Base-by-base conservation (phyloP, 1,140 invertebrate species). In the Linepithema humile region DNA sequence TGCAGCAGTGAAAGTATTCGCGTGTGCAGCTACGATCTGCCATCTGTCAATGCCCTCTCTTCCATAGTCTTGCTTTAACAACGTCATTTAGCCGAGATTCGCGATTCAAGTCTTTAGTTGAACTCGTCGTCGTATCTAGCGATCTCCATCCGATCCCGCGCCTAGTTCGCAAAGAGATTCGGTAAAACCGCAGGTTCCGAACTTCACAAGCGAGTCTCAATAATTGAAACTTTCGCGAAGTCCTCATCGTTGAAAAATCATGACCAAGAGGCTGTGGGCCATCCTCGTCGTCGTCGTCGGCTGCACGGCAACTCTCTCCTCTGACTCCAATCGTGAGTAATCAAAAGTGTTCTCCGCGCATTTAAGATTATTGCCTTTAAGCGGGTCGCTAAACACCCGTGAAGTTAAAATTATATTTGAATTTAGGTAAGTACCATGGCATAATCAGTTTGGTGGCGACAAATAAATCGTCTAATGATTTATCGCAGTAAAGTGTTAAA, bases 1-100 rank as follows among this genome's bases (percentile, higher is more conserved):
- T 88, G 80, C 70, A 85, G 82, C 82, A 93, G 93, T 94, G 93
- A 93, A 94, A 94, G 93, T 93, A 91, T 87, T 82, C 86, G 50
- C 48, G 73, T 90, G 86, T 87, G 87, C 73, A 88, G 85, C 77
- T 86, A 89, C 89, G 89, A 90, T 93, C 84, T 91, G 35, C 87
- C 92, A 92, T 91, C 92, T 93, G 91, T 92, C 92, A 92, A 92
- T 91, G 90, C 85, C 90, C 89, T 88, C 87, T 86, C 87, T 88
- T 88, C 62, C 57, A 88, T 82, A 86, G 88, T 78, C 88, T 74
- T 87, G 78, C 85, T 88, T 72, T 87, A 85, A 84, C 90, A 72
- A 72, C 38, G 91, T 35, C 59, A 73, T 89, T 89, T 88, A 59
- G 23, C 17, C n/a, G 67, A 60, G 45, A 84, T 65, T 70, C 20